Percentiles rank a stretch among this genome's conserved stretches.
Evolutionary conservation across 2,888 invertebrate genomes (phyloP).

Genomic region (Ichneumoninae sp.): DNA sequence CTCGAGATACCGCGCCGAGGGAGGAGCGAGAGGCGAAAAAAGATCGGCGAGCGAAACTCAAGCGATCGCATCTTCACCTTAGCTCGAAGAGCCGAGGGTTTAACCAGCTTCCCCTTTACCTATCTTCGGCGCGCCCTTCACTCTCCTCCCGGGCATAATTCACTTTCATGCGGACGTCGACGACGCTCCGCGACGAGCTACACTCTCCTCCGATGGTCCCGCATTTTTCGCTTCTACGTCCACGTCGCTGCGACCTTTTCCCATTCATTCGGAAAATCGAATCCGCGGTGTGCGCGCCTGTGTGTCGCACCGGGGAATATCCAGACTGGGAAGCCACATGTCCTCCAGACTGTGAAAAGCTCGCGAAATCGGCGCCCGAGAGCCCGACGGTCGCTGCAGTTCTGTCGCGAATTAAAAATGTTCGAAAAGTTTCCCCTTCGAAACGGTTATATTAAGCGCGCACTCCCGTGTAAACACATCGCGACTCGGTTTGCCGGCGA

Average conservation of each 20-base stretch:
- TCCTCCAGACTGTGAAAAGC: constrained; percentile 37
- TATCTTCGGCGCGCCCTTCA: constrained; percentile 3
- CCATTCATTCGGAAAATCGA: constrained; percentile 30
- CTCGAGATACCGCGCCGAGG: not conserved
- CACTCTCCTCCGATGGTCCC: not conserved
- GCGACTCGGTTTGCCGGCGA: not conserved
- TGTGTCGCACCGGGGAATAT: not conserved
- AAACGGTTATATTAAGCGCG: not conserved
- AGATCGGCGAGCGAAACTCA: constrained; percentile 10
- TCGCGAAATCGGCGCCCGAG: not conserved
- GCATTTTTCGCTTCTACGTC: not conserved
- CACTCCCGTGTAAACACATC: not conserved
- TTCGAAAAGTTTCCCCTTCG: constrained; percentile 3
- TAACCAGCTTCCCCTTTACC: constrained; percentile 9
- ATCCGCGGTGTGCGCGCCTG: not conserved
- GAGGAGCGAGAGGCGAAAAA: not conserved
- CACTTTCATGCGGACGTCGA: constrained; percentile 24
- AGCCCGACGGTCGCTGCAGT: constrained; percentile 1
- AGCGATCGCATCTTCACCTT: constrained; percentile 23
- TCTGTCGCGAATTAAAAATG: constrained; percentile 38
- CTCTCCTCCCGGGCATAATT: constrained; percentile 8
- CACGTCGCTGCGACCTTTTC: constrained; percentile 3
- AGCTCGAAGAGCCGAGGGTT: not conserved
- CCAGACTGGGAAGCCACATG: constrained; percentile 4
- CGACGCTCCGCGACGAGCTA: not conserved